Percentiles rank a stretch among this genome's conserved stretches.
These are phyloP conservation scores for Phrynocephalus guinanensis DNA, from an alignment of 2,797 vertebrate species.

Conservation along the genomic window DNA sequence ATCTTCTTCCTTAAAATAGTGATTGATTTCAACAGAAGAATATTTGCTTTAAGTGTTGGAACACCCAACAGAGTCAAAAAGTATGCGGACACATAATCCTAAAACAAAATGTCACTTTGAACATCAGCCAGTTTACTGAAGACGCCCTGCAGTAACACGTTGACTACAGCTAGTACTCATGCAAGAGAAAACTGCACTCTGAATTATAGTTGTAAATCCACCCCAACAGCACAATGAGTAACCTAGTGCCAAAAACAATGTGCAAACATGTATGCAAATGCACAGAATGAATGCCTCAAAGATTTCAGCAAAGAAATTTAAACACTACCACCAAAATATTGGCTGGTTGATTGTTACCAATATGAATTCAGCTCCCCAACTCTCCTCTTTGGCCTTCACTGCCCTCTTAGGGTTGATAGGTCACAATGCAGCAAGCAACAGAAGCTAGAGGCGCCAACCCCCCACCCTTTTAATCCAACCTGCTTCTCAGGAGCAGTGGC, in stretches of 20 bases:
- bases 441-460: background rate
- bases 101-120: background rate
- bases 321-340: background rate
- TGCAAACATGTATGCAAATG: background rate
- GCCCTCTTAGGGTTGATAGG: background rate
- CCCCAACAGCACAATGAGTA: too few species aligned
- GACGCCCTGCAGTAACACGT: background rate
- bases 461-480: background rate
- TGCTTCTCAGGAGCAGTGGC: background rate
- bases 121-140: constrained; percentile 12
- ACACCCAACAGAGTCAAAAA: background rate
- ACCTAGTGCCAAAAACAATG: background rate
- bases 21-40: background rate
- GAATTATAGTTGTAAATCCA: background rate
- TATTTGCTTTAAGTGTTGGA: background rate
- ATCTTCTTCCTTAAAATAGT: background rate
- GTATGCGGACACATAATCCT: background rate
- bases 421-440: background rate
- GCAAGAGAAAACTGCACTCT: background rate
- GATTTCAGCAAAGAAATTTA: background rate
- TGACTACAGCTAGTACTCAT: background rate
- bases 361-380: background rate
- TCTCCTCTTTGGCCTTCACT: background rate
- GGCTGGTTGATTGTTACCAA: background rate
- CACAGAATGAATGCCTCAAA: background rate